Conservation (phyloP, 1,140 invertebrate species). For the Stegodyphus mimosarum region DNA sequence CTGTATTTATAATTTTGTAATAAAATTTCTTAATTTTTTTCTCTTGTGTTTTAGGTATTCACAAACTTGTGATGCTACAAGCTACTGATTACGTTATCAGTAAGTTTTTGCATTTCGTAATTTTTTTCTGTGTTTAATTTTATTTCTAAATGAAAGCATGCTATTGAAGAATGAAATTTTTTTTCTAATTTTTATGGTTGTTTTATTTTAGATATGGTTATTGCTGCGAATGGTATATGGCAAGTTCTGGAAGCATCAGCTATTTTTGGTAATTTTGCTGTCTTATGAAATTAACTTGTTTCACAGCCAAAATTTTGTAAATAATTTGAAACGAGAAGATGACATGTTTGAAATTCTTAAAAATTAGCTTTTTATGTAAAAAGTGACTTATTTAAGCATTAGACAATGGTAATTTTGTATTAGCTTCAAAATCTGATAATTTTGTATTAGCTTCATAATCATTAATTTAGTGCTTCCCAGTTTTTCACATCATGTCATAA, state of each 20-base stretch:
- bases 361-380: too few species aligned
- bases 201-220: slow-evolving; percentile 66
- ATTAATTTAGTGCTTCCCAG: too few species aligned
- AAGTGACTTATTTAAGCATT: too few species aligned
- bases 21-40: slow-evolving; percentile 8
- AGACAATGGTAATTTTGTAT: too few species aligned
- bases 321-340: too few species aligned
- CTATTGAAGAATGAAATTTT: neutral
- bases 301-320: too few species aligned
- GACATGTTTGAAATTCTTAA: too few species aligned
- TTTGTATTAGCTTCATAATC: too few species aligned
- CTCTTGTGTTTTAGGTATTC: slow-evolving; percentile 28
- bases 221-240: slow-evolving; percentile 67
- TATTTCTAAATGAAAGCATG: neutral
- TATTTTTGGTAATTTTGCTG: slow-evolving; percentile 64
- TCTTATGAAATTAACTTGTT: neutral
- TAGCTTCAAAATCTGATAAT: too few species aligned
- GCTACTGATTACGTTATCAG: slow-evolving; percentile 64
- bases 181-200: neutral
- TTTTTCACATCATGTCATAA: too few species aligned
- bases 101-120: slow-evolving; percentile 64
- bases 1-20: neutral
- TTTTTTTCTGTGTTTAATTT: neutral
- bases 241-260: slow-evolving; percentile 67
- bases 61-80: slow-evolving; percentile 39